A percentile compares a stretch with the other conserved stretches of the same genome.
These are phyloP conservation scores for Ips typographus DNA, from an alignment of 1,140 invertebrate genomes.

Conservation along the genomic window DNA sequence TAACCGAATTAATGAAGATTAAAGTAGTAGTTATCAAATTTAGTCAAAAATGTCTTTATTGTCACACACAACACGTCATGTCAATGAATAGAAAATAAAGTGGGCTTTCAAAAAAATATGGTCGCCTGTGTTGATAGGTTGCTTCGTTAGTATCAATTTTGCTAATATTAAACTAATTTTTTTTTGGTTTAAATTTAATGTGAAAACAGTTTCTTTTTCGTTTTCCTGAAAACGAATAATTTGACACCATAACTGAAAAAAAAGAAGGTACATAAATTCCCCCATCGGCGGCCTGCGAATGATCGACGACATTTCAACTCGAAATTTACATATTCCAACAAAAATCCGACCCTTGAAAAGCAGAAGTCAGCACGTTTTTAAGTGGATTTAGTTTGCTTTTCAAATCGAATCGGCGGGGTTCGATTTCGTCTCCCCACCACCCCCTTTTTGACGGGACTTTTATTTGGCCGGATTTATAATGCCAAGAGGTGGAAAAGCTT, in stretches of 20 bases:
- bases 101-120: no score
- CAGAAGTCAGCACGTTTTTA: constrained; percentile 50
- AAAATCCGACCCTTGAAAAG: constrained; percentile 46
- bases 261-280: constrained; percentile 29
- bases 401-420: constrained; percentile 29
- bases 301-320: constrained; percentile 37
- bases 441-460: constrained; percentile 10
- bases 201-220: no score
- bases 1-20: no score
- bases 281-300: constrained; percentile 31
- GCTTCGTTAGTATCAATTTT: no score
- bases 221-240: not conserved
- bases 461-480: constrained; percentile 21
- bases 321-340: constrained; percentile 52
- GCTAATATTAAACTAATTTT: no score
- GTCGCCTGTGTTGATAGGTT: no score
- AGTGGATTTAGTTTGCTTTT: constrained; percentile 45
- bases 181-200: no score
- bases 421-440: not conserved
- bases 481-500: not conserved
- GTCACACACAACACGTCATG: no score
- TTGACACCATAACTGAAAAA: constrained; percentile 21
- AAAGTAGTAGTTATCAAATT: no score
- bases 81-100: no score
- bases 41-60: no score